phyloP scores from a whole-genome alignment of 2,797 vertebrate genomes.

The Amblyopsis hoosieri region DNA sequence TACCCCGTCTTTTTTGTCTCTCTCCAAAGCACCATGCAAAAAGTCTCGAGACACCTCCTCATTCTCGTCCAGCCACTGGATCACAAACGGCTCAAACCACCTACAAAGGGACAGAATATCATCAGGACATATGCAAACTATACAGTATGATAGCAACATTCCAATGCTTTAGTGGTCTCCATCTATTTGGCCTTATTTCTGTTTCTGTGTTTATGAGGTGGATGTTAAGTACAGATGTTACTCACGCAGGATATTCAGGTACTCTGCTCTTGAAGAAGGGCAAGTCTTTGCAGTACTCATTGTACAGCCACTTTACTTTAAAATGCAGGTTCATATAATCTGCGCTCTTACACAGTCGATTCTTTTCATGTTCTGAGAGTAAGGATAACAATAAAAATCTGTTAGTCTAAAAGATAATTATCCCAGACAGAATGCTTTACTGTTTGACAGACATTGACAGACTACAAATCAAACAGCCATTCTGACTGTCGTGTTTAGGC shows the following conservation, averaged over 20 bases:
- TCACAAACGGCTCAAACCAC: constrained; percentile 97
- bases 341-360: constrained; percentile 95
- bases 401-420: not conserved
- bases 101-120: constrained; percentile 62
- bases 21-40: constrained; percentile 91
- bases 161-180: not conserved
- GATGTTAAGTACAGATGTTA: constrained; percentile 29
- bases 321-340: constrained; percentile 99
- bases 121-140: not conserved
- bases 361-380: constrained; percentile 92
- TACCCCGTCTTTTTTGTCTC: constrained; percentile 98
- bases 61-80: constrained; percentile 98
- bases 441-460: not conserved
- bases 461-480: not conserved
- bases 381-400: constrained; percentile 6
- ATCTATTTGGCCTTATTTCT: not conserved
- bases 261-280: constrained; percentile 94
- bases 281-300: constrained; percentile 96
- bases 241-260: constrained; percentile 97
- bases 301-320: constrained; percentile 99
- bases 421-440: not conserved
- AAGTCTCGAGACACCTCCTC: constrained; percentile 97
- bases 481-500: not conserved
- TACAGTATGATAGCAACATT: not conserved
- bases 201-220: constrained; percentile 1